Conservation (phyloP, 2,113 vertebrate genomes). For the Amblyopsis rosae region DNA sequence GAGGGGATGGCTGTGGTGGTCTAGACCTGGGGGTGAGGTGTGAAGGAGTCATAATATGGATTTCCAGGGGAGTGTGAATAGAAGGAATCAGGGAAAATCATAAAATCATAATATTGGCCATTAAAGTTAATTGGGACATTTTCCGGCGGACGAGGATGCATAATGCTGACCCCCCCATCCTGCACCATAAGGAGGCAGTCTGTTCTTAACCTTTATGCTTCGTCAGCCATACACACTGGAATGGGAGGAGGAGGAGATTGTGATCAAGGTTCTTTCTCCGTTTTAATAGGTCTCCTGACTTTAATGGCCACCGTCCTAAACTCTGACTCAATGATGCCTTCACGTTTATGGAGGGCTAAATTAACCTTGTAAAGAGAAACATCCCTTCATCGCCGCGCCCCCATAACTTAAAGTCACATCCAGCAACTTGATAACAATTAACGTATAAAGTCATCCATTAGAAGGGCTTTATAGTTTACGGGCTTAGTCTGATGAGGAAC, state of each 20-base stretch:
- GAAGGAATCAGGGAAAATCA: slow-evolving; percentile 59
- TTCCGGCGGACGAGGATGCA: slow-evolving; percentile 57
- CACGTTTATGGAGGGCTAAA: slow-evolving; percentile 62
- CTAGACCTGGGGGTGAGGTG: slow-evolving; percentile 26
- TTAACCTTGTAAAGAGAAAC: slow-evolving; percentile 75
- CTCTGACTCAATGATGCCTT: slow-evolving; percentile 73
- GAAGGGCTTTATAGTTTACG: slow-evolving; percentile 65
- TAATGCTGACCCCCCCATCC: slow-evolving; percentile 49
- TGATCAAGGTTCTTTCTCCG: slow-evolving; percentile 38
- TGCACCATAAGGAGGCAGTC: slow-evolving; percentile 32
- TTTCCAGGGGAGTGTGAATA: slow-evolving; percentile 47
- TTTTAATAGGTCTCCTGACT: slow-evolving; percentile 68
- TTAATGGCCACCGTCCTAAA: slow-evolving; percentile 71
- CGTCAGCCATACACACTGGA: slow-evolving; percentile 45
- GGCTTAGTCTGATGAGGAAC: slow-evolving; percentile 58
- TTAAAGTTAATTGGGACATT: slow-evolving; percentile 79
- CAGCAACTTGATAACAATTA: slow-evolving; percentile 65
- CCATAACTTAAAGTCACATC: slow-evolving; percentile 53
- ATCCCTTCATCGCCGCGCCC: slow-evolving; percentile 59
- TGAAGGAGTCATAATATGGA: slow-evolving; percentile 42
- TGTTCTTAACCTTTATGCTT: slow-evolving; percentile 61
- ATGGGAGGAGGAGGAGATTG: slow-evolving; percentile 42
- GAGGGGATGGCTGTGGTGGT: slow-evolving; percentile 34
- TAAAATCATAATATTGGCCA: slow-evolving; percentile 72
- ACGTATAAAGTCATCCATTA: slow-evolving; percentile 46